Conservation (phyloP, 1,140 invertebrate genomes). For the Diachasmimorpha longicaudata region DNA sequence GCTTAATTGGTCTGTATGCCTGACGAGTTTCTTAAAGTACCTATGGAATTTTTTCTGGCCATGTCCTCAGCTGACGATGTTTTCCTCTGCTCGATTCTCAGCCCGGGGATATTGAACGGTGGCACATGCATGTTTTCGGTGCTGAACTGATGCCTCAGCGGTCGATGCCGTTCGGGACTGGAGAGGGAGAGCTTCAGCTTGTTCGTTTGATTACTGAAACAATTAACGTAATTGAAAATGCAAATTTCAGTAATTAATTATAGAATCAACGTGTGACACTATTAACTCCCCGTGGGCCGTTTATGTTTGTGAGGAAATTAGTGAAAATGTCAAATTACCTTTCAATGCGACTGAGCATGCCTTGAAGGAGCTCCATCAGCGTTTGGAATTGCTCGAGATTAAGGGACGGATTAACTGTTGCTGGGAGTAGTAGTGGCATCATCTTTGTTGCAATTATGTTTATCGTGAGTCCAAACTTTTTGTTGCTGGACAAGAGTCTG, state of each 20-base stretch:
- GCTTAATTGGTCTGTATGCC: neutral
- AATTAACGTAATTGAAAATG: neutral
- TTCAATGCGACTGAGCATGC: constrained; percentile 93
- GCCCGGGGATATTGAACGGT: constrained; percentile 84
- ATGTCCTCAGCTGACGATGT: constrained; percentile 88
- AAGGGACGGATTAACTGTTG: constrained; percentile 88
- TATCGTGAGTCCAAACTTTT: constrained; percentile 89
- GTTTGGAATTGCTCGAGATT: constrained; percentile 89
- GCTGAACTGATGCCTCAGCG: constrained; percentile 81
- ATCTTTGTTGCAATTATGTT: constrained; percentile 93
- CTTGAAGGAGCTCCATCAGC: constrained; percentile 88
- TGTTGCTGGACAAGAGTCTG: constrained; percentile 88
- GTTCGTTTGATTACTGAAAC: constrained; percentile 74
- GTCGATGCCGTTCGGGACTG: constrained; percentile 77
- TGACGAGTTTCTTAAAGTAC: constrained; percentile 50
- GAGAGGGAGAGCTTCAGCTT: constrained; percentile 79
- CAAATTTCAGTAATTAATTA: neutral
- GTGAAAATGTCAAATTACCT: constrained; percentile 55
- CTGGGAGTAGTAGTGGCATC: constrained; percentile 90
- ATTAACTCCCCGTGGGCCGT: neutral
- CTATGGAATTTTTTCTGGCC: constrained; percentile 82
- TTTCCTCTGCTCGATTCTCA: constrained; percentile 83
- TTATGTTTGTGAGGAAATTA: neutral
- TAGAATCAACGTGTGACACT: neutral
- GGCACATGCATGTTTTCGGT: constrained; percentile 85